Percentiles rank a stretch among this genome's conserved stretches.
Evolutionary conservation across 2,888 invertebrate species (phyloP).

Genomic region (Heteropelma amictum): DNA sequence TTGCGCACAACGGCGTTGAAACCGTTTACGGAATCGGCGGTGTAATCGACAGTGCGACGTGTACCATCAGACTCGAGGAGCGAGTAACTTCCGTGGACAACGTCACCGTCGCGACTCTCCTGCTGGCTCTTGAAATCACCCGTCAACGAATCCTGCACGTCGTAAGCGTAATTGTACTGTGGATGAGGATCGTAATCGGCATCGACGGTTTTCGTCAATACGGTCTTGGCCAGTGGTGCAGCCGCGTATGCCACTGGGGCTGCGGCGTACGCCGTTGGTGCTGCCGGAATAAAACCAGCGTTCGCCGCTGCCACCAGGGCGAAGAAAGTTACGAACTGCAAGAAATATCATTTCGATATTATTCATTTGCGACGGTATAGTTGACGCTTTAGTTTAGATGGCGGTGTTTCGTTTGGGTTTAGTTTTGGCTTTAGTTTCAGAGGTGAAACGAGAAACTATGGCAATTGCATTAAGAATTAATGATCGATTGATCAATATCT

Average conservation of each 20-base stretch:
- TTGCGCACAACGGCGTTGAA: slow-evolving; percentile 59
- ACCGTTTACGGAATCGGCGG: slow-evolving; percentile 60
- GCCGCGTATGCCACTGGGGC: slow-evolving; percentile 65
- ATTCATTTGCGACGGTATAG: too few species aligned
- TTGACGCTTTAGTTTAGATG: neutral
- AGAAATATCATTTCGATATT: neutral
- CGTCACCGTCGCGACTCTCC: slow-evolving; percentile 61
- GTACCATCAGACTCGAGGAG: slow-evolving; percentile 77
- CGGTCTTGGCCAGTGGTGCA: slow-evolving; percentile 66
- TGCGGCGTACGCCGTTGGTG: slow-evolving; percentile 68
- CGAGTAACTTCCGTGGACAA: slow-evolving; percentile 70
- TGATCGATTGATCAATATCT: neutral
- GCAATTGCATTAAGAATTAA: too few species aligned
- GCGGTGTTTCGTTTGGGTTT: neutral
- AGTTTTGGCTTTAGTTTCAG: too few species aligned
- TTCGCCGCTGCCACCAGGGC: slow-evolving; percentile 76
- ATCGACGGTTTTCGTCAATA: slow-evolving; percentile 68
- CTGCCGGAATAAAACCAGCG: slow-evolving; percentile 78
- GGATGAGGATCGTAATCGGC: slow-evolving; percentile 73
- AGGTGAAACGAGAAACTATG: too few species aligned
- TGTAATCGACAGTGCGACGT: slow-evolving; percentile 60
- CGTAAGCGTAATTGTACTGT: slow-evolving; percentile 74
- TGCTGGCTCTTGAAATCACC: slow-evolving; percentile 63
- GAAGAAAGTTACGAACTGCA: slow-evolving; percentile 72
- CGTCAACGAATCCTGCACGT: slow-evolving; percentile 64